A percentile compares a stretch with the other conserved stretches of the same genome.
Evolutionary conservation across 2,888 invertebrate species (phyloP).

Genomic region (Drosophila multiciliata): DNA sequence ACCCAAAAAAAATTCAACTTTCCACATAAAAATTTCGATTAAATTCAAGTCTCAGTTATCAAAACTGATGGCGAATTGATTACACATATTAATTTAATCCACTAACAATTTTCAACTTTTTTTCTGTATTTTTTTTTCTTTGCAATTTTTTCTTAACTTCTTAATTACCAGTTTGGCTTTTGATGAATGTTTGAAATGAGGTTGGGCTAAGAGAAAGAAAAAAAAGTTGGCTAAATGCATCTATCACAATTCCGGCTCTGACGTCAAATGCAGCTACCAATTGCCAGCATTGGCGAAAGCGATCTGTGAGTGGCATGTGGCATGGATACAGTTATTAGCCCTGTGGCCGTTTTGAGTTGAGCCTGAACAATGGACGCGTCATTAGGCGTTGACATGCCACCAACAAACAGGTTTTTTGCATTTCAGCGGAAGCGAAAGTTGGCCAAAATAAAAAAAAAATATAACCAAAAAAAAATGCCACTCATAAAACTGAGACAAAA

Average conservation of each 20-base stretch:
- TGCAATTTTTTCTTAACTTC: not conserved
- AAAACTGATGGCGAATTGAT: not conserved
- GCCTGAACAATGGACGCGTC: conserved; percentile 76
- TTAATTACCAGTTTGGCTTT: conserved; percentile 6
- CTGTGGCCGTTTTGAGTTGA: conserved; percentile 48
- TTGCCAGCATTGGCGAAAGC: not conserved
- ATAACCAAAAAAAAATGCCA: conserved; percentile 38
- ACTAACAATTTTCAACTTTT: not conserved
- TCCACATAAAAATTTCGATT: not conserved
- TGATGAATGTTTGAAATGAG: not conserved
- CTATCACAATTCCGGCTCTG: conserved; percentile 6
- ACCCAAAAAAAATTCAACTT: not conserved
- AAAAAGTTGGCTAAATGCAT: conserved; percentile 8
- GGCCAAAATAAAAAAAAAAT: conserved; percentile 15
- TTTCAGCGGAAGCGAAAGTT: conserved; percentile 23
- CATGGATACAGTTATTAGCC: conserved; percentile 18
- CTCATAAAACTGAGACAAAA: conserved; percentile 65
- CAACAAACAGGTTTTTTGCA: conserved; percentile 70
- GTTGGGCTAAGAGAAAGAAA: not conserved
- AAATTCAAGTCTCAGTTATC: not conserved
- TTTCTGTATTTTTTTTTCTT: not conserved
- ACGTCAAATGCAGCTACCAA: conserved; percentile 12
- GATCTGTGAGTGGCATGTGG: not conserved
- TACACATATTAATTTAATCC: not conserved
- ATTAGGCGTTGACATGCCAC: conserved; percentile 80